phyloP scores from a whole-genome alignment of 1,140 invertebrate genomes.

The Trichonephila clavipes region DNA sequence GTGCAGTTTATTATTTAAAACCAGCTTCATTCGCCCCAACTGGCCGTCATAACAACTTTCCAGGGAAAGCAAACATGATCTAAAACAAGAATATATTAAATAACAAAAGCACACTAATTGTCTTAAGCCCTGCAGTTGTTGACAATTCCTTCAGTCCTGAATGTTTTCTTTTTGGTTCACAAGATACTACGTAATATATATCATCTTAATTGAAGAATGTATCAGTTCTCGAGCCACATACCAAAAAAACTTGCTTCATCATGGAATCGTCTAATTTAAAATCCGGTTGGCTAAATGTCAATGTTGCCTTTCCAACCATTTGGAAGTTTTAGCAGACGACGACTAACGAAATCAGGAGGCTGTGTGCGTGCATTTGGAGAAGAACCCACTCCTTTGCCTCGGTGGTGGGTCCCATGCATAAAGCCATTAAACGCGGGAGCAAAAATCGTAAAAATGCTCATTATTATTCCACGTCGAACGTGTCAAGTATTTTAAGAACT shows the following conservation, averaged over 20 bases:
- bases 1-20: too few relatives aligned
- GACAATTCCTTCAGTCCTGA: not conserved
- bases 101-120: not conserved
- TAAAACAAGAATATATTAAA: not conserved
- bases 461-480: conserved; percentile 46
- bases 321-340: not conserved
- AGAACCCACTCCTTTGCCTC: conserved; percentile 1
- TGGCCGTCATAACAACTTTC: too few relatives aligned
- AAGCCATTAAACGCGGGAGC: conserved; percentile 49
- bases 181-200: not conserved
- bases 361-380: conserved; percentile 23
- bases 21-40: too few relatives aligned
- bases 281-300: not conserved
- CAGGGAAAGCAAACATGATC: too few relatives aligned
- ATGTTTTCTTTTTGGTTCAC: not conserved
- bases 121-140: not conserved
- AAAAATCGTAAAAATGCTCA: conserved; percentile 54
- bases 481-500: conserved; percentile 61
- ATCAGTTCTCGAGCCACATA: not conserved
- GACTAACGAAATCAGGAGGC: not conserved
- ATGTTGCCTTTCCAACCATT: conserved; percentile 5
- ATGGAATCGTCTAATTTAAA: not conserved
- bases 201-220: not conserved
- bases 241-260: not conserved
- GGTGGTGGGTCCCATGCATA: conserved; percentile 49